phyloP scores from a whole-genome alignment of 2,888 invertebrate species.

The Anticlea derivata region DNA sequence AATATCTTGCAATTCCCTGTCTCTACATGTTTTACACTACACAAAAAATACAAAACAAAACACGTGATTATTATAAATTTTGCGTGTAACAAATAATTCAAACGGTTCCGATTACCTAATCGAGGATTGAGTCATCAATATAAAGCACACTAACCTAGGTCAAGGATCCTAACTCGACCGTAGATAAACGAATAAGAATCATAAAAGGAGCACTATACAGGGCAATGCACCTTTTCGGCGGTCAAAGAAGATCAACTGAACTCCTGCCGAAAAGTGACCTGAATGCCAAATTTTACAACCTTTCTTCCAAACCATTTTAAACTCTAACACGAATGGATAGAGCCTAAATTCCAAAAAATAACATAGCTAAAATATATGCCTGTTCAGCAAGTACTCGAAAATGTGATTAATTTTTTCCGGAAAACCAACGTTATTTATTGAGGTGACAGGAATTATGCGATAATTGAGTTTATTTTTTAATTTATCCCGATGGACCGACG shows the following conservation, averaged over 20 bases:
- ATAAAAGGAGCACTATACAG: constrained; percentile 52
- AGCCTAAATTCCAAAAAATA: neutral
- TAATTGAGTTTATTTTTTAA: neutral
- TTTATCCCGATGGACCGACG: too few relatives aligned
- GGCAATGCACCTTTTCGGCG: constrained; percentile 69
- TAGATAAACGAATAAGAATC: constrained; percentile 65
- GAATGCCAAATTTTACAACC: constrained; percentile 58
- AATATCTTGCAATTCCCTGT: too few relatives aligned
- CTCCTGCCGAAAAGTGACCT: constrained; percentile 53
- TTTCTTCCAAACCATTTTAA: constrained; percentile 31
- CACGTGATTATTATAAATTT: too few relatives aligned
- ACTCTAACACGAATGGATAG: constrained; percentile 4
- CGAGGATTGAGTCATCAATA: constrained; percentile 48
- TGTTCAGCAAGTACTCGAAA: constrained; percentile 10
- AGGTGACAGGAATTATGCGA: neutral
- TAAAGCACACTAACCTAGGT: constrained; percentile 78
- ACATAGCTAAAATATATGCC: constrained; percentile 2
- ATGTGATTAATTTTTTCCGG: constrained; percentile 6
- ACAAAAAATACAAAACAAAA: too few relatives aligned
- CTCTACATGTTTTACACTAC: too few relatives aligned
- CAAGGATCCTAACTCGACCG: constrained; percentile 74
- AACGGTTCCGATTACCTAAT: constrained; percentile 30
- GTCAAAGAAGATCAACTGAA: constrained; percentile 63
- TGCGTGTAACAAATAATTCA: too few relatives aligned
- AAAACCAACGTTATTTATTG: neutral